Base-by-base conservation (phyloP, 2,888 invertebrate species). In the Bibio marci region DNA sequence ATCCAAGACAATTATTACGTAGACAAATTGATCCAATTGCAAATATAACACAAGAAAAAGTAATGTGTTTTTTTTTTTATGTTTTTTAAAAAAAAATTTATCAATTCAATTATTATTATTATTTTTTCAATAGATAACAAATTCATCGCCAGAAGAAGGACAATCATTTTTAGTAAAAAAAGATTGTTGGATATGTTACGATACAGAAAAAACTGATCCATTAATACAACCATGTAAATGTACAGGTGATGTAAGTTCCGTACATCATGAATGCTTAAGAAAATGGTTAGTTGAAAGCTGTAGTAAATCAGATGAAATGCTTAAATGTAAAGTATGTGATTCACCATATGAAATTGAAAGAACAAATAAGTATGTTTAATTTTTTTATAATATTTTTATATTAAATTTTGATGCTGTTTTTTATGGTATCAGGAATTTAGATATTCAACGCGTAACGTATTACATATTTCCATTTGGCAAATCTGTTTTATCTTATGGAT, bases 171-270 rank as follows among this genome's bases (percentile, higher is more conserved):
- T 73, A 40, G 65, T 63, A 43, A 71, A 67, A 48, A 67, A 71
- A 50, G 90, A 90, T 58, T 91, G 91, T 58, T 92, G 90, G 88
- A 91, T 92, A 50, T 92, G 91, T 61, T 91, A 91, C 57, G 90
- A 90, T 62, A 67, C 66, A 45, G 75, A 86, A 27, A 73, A 83
- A 40, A 62, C 69, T 15, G 88, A 90, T 53, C 80, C 83, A 2
- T 68, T 91, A 42, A 91, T 92, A 55, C 76, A 82, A 50, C 90
- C 90, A 11, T 92, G 91, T 53, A 76, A 78, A 41, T 91, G 91
- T 59, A 79, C 83, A 33, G 91, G 91, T 8, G 91, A 91, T 61
- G 86, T 88, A n/a, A 80, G 86, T 43, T 80, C 80, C 25, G 90
- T 90, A 37, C 88, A 91, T 63, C 87, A 91, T 56, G 85, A 90